Percentiles rank a stretch among this genome's conserved stretches.
Conservation (phyloP, 2,113 vertebrate genomes). For the Tonatia bakeri region DNA sequence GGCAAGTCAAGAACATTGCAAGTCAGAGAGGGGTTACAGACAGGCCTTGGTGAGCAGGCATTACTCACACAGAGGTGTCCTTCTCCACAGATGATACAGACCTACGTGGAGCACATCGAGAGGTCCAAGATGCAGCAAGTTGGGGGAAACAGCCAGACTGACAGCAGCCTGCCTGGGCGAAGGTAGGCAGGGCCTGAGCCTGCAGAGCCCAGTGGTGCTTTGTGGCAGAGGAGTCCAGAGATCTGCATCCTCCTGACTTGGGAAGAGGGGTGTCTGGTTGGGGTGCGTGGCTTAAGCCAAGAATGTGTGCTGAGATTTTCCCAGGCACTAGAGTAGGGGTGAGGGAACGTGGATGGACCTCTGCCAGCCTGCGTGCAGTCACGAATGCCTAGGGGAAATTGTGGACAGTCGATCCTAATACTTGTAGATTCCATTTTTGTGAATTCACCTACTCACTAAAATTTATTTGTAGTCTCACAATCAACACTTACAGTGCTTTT, state of each 20-base stretch:
- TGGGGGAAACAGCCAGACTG: conserved; percentile 89
- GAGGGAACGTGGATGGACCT: neutral
- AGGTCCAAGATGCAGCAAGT: conserved; percentile 95
- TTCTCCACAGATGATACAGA: conserved; percentile 95
- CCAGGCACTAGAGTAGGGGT: neutral
- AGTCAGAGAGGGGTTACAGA: neutral
- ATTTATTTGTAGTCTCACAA: neutral
- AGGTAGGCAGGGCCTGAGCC: conserved; percentile 81
- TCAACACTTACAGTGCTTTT: too few species aligned
- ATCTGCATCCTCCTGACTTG: neutral
- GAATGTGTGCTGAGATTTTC: neutral
- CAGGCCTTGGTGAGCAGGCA: neutral
- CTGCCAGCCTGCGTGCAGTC: accelerated
- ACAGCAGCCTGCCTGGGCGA: conserved; percentile 88
- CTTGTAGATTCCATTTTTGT: neutral
- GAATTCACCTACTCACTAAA: neutral
- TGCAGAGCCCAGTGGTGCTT: neutral
- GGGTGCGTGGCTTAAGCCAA: neutral
- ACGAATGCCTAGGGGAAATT: neutral
- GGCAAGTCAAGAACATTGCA: accelerated
- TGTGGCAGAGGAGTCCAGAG: neutral
- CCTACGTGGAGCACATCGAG: conserved; percentile 97
- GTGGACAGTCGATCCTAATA: accelerated
- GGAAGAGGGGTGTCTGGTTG: accelerated
- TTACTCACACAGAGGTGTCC: neutral